These are phyloP conservation scores for Dasyurus viverrinus DNA, from an alignment of 2,113 vertebrate species.

Conservation along the genomic window DNA sequence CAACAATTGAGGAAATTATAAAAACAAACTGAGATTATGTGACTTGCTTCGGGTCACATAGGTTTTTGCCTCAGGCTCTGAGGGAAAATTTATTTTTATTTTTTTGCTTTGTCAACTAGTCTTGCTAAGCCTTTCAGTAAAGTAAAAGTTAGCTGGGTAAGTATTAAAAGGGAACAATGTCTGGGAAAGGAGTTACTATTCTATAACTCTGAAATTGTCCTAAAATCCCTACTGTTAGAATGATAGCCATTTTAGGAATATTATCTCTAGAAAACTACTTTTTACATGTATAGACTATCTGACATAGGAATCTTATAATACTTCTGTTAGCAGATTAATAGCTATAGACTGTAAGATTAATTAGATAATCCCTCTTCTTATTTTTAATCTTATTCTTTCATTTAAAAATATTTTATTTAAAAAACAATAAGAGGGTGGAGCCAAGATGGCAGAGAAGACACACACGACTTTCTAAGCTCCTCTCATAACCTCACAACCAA, in stretches of 20 bases:
- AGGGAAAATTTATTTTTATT: background rate
- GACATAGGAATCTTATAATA: constrained; percentile 28
- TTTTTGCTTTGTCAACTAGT: background rate
- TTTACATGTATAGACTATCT: background rate
- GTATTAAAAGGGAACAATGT: background rate
- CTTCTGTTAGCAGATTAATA: background rate
- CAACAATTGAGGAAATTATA: background rate
- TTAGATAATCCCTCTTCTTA: background rate
- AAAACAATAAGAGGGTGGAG: too few species aligned
- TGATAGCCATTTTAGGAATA: background rate
- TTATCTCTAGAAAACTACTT: constrained; percentile 21
- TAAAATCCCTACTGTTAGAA: background rate
- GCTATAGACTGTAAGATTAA: background rate
- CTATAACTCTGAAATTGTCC: background rate
- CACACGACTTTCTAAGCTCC: too few species aligned
- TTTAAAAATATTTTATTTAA: too few species aligned
- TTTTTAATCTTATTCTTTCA: too few species aligned
- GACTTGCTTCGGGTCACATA: background rate
- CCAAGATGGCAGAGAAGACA: too few species aligned
- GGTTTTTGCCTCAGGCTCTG: background rate
- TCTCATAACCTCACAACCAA: too few species aligned
- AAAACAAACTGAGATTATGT: background rate
- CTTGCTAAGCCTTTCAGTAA: background rate
- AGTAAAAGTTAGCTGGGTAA: background rate
- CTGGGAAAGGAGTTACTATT: background rate